These are phyloP conservation scores for Capitulum mitella DNA, from an alignment of 2,888 invertebrate genomes.

Conservation along the genomic window DNA sequence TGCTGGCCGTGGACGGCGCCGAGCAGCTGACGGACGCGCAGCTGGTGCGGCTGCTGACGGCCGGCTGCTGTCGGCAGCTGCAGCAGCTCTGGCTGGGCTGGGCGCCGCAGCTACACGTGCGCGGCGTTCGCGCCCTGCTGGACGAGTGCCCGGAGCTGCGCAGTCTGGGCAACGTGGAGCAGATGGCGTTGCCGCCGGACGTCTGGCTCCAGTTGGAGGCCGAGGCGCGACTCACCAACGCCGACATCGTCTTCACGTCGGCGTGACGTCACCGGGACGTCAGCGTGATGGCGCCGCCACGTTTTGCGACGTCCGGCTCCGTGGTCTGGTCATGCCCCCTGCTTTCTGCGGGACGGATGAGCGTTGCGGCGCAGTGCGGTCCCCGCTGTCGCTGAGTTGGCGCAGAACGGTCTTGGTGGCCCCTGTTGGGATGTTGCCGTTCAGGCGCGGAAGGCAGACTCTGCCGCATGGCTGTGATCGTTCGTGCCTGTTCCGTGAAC, in stretches of 20 bases:
- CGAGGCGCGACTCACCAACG: conserved; percentile 33
- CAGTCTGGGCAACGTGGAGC: background rate
- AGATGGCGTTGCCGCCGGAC: background rate
- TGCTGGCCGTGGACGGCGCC: background rate
- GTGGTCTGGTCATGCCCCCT: too few relatives aligned
- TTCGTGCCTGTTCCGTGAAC: too few relatives aligned
- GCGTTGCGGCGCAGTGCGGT: too few relatives aligned
- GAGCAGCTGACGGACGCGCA: conserved; percentile 9
- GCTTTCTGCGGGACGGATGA: too few relatives aligned
- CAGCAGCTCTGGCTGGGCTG: conserved; percentile 16
- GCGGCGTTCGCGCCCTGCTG: conserved; percentile 11
- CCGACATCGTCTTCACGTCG: background rate
- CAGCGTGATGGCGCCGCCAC: conserved; percentile 53
- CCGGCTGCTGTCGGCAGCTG: conserved; percentile 6
- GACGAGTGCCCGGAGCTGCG: background rate
- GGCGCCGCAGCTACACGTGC: conserved; percentile 16
- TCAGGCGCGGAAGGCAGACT: background rate
- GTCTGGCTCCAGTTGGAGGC: conserved; percentile 12
- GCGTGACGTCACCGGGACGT: conserved; percentile 49
- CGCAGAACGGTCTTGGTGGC: too few relatives aligned
- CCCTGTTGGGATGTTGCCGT: too few relatives aligned
- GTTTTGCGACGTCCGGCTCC: too few relatives aligned
- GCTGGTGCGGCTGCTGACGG: conserved; percentile 1
- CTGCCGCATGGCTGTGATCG: too few relatives aligned
- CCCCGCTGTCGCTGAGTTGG: too few relatives aligned